phyloP scores from a whole-genome alignment of 2,888 invertebrate genomes.

The Synergus gifuensis region DNA sequence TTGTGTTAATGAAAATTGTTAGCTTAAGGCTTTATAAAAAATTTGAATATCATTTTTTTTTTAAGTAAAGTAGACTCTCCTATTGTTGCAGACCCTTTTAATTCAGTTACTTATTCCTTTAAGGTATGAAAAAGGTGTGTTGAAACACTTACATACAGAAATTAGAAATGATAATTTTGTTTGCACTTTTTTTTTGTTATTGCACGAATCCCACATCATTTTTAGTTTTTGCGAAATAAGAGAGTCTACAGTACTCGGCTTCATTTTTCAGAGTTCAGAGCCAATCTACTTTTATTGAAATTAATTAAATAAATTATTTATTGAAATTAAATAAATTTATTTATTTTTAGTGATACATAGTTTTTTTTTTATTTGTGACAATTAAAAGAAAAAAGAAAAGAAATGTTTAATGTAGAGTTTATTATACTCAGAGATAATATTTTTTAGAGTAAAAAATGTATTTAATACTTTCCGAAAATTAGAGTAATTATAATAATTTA shows the following conservation, averaged over 20 bases:
- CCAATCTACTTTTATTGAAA: too few relatives aligned
- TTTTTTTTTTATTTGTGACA: too few relatives aligned
- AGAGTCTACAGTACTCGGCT: slow-evolving; percentile 2
- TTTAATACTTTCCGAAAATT: too few relatives aligned
- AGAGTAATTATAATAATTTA: not conserved
- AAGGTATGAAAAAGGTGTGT: not conserved
- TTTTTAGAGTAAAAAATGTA: too few relatives aligned
- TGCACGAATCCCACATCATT: slow-evolving; percentile 6
- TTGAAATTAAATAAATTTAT: too few relatives aligned
- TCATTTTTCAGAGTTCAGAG: slow-evolving; percentile 1
- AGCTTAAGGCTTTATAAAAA: not conserved
- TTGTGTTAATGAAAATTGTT: not conserved
- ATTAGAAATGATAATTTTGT: not conserved
- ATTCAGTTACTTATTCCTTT: not conserved
- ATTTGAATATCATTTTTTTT: slow-evolving; percentile 1
- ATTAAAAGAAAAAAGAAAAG: too few relatives aligned
- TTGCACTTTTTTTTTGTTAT: slow-evolving; percentile 19
- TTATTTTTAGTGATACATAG: not conserved
- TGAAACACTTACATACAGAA: not conserved
- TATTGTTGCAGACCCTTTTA: not conserved
- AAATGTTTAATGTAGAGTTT: too few relatives aligned
- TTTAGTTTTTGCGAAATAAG: not conserved
- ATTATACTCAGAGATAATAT: too few relatives aligned
- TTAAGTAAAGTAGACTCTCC: slow-evolving; percentile 10
- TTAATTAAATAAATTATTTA: too few relatives aligned